A percentile compares a stretch with the other conserved stretches of the same genome.
Conservation (phyloP, 2,113 vertebrate species). For the Neolamprologus tretocephalus region DNA sequence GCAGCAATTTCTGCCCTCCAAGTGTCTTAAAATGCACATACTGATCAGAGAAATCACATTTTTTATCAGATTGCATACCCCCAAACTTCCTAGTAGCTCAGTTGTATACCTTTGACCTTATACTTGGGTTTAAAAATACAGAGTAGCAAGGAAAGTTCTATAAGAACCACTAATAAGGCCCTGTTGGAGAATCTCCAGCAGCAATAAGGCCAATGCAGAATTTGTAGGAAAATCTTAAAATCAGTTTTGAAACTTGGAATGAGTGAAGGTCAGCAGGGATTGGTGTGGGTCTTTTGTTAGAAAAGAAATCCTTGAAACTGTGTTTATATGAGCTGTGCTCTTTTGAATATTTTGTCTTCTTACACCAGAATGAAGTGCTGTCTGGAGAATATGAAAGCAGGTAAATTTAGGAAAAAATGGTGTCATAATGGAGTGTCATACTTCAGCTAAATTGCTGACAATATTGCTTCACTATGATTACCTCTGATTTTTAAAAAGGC, state of each 20-base stretch:
- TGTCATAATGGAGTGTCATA: neutral
- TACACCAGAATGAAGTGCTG: neutral
- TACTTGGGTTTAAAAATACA: neutral
- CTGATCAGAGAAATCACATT: neutral
- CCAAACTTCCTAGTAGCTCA: neutral
- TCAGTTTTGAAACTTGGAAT: neutral
- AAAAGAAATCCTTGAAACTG: neutral
- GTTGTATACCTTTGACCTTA: neutral
- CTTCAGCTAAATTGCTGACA: neutral
- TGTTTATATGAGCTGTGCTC: neutral
- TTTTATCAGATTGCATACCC: neutral
- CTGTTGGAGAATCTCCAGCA: neutral
- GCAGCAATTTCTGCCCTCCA: neutral
- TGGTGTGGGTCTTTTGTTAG: neutral
- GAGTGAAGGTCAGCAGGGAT: neutral
- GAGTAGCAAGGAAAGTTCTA: rapidly evolving
- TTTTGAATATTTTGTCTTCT: neutral
- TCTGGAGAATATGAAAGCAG: neutral
- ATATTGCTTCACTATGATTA: neutral
- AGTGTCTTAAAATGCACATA: neutral
- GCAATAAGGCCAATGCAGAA: neutral
- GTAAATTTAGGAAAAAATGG: neutral
- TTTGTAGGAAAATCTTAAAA: neutral
- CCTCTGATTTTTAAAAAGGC: neutral
- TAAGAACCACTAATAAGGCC: neutral